Conservation (phyloP, 23 tunicate genomes). For the Trididemnum nubilum region DNA sequence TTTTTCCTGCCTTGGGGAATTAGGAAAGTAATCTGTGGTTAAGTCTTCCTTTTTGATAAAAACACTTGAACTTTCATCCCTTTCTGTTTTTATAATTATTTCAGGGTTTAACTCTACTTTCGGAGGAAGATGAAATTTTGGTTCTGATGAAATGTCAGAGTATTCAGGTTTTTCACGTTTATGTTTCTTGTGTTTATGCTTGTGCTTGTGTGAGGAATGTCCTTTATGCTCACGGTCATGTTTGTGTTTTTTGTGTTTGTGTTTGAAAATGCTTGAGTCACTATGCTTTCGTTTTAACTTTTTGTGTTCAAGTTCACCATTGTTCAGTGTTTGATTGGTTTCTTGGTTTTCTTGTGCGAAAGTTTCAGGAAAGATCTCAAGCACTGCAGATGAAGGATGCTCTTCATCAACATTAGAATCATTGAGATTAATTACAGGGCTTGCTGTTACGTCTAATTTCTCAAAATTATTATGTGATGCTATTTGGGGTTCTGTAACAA, state of each 20-base stretch:
- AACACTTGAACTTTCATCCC: not conserved
- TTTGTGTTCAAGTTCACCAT: not conserved
- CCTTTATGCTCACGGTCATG: conserved; percentile 21
- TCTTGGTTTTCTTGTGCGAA: too few relatives aligned
- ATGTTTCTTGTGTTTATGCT: conserved; percentile 41
- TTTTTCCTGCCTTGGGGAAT: not conserved
- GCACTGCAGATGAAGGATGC: not conserved
- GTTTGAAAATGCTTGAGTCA: conserved; percentile 23
- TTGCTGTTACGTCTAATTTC: too few relatives aligned
- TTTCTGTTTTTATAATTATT: conserved; percentile 1
- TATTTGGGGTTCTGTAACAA: conserved; percentile 22
- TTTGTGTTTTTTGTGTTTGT: conserved; percentile 56
- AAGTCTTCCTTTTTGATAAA: not conserved
- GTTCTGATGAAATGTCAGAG: not conserved
- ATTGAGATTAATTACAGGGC: too few relatives aligned
- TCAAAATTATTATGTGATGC: too few relatives aligned
- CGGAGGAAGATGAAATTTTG: not conserved
- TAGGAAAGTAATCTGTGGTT: conserved; percentile 8
- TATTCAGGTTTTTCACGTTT: conserved; percentile 21
- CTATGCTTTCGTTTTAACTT: conserved; percentile 30
- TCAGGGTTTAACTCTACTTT: not conserved
- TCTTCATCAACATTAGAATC: not conserved
- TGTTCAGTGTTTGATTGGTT: not conserved
- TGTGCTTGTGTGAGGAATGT: conserved; percentile 23
- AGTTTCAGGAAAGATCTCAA: not conserved